These are phyloP conservation scores for Aplysina aerophoba DNA, from an alignment of 37 sponge, comb jelly and placozoan genomes.

Conservation along the genomic window DNA sequence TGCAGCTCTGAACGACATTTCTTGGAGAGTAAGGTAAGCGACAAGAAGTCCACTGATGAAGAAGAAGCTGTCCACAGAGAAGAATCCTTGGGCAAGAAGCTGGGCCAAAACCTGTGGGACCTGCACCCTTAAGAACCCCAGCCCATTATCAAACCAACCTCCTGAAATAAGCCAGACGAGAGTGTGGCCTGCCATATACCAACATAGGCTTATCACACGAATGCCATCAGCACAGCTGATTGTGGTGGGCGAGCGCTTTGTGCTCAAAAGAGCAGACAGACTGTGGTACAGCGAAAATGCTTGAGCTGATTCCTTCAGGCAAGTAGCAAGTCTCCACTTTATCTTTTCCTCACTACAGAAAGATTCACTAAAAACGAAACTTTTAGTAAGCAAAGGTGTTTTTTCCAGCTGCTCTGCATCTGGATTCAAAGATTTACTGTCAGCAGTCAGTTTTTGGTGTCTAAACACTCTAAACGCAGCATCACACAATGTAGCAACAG, in stretches of 20 bases:
- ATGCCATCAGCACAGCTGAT: constrained; percentile 79
- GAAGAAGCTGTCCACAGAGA: constrained; percentile 76
- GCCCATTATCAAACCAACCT: not conserved
- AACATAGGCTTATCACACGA: constrained; percentile 78
- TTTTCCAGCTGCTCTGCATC: too few relatives aligned
- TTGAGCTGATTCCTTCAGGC: constrained; percentile 10
- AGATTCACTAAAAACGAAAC: too few relatives aligned
- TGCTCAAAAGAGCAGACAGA: constrained; percentile 50
- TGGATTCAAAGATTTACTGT: too few relatives aligned
- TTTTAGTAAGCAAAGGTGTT: too few relatives aligned
- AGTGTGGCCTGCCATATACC: constrained; percentile 74
- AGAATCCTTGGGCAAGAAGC: constrained; percentile 57
- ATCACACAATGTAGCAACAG: constrained; percentile 39
- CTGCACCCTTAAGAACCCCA: not conserved
- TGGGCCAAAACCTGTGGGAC: constrained; percentile 46
- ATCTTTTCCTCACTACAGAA: too few relatives aligned
- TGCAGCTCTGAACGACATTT: constrained; percentile 48
- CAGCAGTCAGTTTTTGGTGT: too few relatives aligned
- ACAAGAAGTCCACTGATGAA: constrained; percentile 79
- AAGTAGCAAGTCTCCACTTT: not conserved
- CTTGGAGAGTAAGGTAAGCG: constrained; percentile 57
- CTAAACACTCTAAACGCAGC: not conserved
- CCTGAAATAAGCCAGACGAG: constrained; percentile 27
- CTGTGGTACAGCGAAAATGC: constrained; percentile 70
- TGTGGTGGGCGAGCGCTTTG: constrained; percentile 57